A percentile compares a stretch with the other conserved stretches of the same genome.
phyloP scores from a whole-genome alignment of 2,113 vertebrate genomes.

The Patagioenas fasciata region DNA sequence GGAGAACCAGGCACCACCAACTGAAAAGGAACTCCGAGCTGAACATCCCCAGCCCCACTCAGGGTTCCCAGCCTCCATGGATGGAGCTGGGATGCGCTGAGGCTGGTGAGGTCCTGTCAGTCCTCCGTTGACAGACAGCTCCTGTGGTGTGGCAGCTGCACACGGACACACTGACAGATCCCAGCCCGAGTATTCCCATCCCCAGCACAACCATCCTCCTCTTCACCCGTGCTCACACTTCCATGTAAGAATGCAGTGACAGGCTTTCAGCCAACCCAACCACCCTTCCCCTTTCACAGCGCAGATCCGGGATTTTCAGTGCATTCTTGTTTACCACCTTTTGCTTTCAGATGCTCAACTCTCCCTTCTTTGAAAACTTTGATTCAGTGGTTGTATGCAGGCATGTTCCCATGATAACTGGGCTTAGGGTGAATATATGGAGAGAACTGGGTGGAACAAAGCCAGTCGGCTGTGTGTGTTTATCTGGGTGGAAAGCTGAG shows the following conservation, averaged over 20 bases:
- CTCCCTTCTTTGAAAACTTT: neutral
- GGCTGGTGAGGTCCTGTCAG: neutral
- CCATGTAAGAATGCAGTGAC: rapidly evolving
- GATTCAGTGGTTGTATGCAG: neutral
- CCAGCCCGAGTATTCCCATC: neutral
- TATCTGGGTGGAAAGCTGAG: neutral
- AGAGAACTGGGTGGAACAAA: neutral
- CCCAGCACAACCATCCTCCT: neutral
- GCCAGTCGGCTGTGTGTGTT: neutral
- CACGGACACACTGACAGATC: neutral
- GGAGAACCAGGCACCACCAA: neutral
- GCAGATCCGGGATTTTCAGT: neutral
- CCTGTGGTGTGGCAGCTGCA: neutral
- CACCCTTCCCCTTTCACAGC: neutral
- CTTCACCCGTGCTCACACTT: neutral
- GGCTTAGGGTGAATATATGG: neutral
- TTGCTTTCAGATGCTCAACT: neutral
- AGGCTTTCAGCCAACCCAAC: rapidly evolving
- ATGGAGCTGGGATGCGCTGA: neutral
- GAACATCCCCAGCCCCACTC: neutral
- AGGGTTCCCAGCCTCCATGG: neutral
- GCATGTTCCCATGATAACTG: neutral
- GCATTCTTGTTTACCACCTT: neutral
- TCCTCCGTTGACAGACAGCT: neutral
- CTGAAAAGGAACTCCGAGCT: neutral